These are phyloP conservation scores for Yponomeuta sedellus DNA, from an alignment of 2,888 invertebrate species.

Conservation along the genomic window DNA sequence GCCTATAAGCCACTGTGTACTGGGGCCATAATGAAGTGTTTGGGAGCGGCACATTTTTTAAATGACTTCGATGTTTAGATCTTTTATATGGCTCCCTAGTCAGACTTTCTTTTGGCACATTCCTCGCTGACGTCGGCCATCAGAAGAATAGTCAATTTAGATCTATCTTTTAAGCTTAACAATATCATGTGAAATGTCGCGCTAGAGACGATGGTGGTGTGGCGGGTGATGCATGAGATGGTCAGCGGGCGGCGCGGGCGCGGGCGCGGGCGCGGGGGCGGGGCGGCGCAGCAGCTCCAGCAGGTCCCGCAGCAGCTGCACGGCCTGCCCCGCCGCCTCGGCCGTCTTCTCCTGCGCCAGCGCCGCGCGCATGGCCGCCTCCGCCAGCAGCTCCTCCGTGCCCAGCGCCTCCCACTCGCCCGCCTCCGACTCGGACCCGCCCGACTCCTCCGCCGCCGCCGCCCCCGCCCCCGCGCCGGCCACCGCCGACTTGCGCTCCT, in stretches of 20 bases:
- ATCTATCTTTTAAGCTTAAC: no score
- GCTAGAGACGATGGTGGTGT: slow-evolving; percentile 16
- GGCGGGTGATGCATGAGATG: slow-evolving; percentile 12
- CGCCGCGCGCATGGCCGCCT: slow-evolving; percentile 66
- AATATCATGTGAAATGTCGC: no score
- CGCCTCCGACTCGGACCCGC: slow-evolving; percentile 25
- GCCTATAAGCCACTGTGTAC: no score
- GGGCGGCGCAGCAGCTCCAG: slow-evolving; percentile 69
- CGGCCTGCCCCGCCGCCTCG: slow-evolving; percentile 51
- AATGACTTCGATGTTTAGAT: no score
- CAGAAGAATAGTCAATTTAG: no score
- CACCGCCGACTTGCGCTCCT: slow-evolving; percentile 49
- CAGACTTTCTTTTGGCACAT: no score
- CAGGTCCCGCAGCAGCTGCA: slow-evolving; percentile 49
- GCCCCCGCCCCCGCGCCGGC: slow-evolving; percentile 58
- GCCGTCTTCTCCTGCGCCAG: slow-evolving; percentile 67
- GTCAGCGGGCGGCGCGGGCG: slow-evolving; percentile 26
- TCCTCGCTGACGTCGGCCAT: no score
- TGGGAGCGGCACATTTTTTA: no score
- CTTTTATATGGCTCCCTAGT: no score
- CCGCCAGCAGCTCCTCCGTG: slow-evolving; percentile 64
- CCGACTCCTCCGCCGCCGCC: slow-evolving; percentile 32
- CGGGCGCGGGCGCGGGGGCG: slow-evolving; percentile 54
- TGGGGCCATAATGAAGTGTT: no score
- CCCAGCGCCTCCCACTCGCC: slow-evolving; percentile 31